Evolutionary conservation across 1,140 invertebrate species (phyloP).

Genomic region (Drosophila aff.): DNA sequence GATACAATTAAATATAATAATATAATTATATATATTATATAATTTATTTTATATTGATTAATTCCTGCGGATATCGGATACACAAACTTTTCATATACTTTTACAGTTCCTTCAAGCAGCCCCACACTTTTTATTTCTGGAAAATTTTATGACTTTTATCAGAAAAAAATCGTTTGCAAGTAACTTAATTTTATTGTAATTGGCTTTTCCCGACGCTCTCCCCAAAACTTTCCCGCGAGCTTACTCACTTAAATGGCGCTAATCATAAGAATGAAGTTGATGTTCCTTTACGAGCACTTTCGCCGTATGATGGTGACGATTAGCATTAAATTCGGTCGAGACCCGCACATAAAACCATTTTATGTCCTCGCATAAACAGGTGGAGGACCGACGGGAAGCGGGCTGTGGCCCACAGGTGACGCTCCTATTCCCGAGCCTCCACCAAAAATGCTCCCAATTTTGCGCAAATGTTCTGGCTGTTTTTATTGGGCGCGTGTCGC

Average conservation of each 20-base stretch:
- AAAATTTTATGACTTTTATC: constrained; percentile 19
- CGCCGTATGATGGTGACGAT: constrained; percentile 67
- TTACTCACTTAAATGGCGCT: constrained; percentile 42
- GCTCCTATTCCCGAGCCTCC: constrained; percentile 12
- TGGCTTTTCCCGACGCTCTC: constrained; percentile 12
- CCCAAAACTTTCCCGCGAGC: constrained; percentile 13
- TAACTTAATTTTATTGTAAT: constrained; percentile 75
- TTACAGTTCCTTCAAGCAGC: not conserved
- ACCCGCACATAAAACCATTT: constrained; percentile 70
- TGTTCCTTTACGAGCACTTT: constrained; percentile 52
- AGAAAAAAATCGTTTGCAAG: constrained; percentile 61
- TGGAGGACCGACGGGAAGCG: constrained; percentile 24
- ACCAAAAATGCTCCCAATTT: constrained; percentile 36
- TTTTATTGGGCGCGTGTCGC: constrained; percentile 46
- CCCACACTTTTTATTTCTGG: not conserved
- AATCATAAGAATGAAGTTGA: constrained; percentile 71
- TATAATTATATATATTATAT: no score
- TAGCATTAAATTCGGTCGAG: constrained; percentile 74
- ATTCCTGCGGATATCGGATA: not conserved
- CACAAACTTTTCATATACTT: not conserved
- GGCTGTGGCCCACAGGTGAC: constrained; percentile 18
- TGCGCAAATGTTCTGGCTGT: constrained; percentile 36
- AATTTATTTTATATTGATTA: no score
- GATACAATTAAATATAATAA: no score
- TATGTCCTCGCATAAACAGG: constrained; percentile 69